Evolutionary conservation across 2,113 vertebrate genomes (phyloP).

Genomic region (Sturnus vulgaris): DNA sequence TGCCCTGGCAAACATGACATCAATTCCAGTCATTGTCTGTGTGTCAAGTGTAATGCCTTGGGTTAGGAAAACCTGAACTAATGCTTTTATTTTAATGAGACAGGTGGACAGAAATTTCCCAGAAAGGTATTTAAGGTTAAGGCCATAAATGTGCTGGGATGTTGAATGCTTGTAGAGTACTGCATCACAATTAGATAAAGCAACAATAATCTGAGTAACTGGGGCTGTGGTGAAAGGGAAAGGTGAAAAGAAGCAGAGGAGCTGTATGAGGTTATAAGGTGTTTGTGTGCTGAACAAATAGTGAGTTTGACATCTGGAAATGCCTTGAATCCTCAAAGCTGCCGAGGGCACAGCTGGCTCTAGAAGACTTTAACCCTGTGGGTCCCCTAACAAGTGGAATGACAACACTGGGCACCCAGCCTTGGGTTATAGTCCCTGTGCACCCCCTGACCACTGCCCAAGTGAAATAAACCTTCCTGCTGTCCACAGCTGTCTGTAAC

Average conservation of each 20-base stretch:
- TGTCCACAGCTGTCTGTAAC: not conserved
- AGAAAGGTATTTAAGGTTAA: not conserved
- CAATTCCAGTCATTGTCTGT: not conserved
- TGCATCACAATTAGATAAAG: not conserved
- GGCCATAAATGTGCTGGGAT: not conserved
- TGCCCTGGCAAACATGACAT: not conserved
- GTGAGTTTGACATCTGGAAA: not conserved
- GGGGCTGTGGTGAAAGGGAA: not conserved
- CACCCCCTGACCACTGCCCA: accelerated
- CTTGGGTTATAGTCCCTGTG: not conserved
- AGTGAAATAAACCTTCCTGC: too few relatives aligned
- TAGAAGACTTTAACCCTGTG: not conserved
- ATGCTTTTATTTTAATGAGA: not conserved
- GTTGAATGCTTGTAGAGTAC: not conserved
- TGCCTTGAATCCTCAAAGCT: not conserved
- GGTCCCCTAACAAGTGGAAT: not conserved
- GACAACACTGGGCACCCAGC: not conserved
- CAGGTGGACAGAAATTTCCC: not conserved
- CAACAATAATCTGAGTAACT: not conserved
- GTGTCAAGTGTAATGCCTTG: not conserved
- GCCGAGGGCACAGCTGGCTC: not conserved
- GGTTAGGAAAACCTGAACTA: not conserved
- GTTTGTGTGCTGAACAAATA: not conserved
- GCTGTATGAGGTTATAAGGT: accelerated
- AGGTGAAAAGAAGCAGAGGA: not conserved